These are phyloP conservation scores for Tubulanus polymorphus DNA, from an alignment of 2,888 invertebrate genomes.

Conservation along the genomic window DNA sequence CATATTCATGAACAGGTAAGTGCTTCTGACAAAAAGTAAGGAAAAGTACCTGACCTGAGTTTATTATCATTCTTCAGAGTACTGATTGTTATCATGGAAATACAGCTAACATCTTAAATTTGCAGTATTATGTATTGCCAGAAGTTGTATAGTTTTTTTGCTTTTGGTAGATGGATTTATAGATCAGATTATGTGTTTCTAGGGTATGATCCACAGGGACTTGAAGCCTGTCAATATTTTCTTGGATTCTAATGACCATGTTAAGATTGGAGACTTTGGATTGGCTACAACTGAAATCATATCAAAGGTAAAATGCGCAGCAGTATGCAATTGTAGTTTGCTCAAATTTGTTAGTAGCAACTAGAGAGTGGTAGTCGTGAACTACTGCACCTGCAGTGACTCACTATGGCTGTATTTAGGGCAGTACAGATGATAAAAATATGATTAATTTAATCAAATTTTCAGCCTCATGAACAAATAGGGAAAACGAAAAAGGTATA, in stretches of 20 bases:
- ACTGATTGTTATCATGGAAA: neutral
- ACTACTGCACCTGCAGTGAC: too few relatives aligned
- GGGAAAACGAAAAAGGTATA: too few relatives aligned
- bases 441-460: neutral
- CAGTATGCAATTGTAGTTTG: too few relatives aligned
- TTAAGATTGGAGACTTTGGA: conserved; percentile 98
- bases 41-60: neutral
- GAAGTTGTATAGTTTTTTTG: neutral
- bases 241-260: conserved; percentile 83
- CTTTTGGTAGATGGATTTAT: neutral
- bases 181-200: conserved; percentile 64
- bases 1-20: conserved; percentile 89
- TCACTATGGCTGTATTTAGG: too few relatives aligned
- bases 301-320: conserved; percentile 29
- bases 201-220: conserved; percentile 57
- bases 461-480: too few relatives aligned
- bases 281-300: conserved; percentile 79
- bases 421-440: too few relatives aligned
- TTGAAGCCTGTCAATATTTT: conserved; percentile 80
- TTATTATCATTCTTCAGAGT: neutral
- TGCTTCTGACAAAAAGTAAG: neutral
- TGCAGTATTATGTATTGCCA: neutral
- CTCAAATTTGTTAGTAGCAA: too few relatives aligned
- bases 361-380: too few relatives aligned
- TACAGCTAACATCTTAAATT: neutral